Evolutionary conservation across 2,888 invertebrate genomes (phyloP).

Genomic region (Melipona bicolor): DNA sequence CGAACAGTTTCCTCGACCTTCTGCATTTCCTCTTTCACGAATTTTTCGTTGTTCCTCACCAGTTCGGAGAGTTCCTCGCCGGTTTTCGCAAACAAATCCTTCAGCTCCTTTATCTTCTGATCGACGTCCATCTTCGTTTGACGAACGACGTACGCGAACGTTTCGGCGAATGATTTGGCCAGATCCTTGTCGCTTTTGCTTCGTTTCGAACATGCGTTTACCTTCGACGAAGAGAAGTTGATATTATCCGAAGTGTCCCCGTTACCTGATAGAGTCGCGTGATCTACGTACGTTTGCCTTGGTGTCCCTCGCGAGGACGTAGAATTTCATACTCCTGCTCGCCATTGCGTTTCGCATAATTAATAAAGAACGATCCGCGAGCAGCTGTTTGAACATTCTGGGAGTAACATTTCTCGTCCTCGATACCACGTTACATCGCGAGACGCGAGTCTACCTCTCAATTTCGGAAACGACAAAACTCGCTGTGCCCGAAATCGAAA

Average conservation of each 20-base stretch:
- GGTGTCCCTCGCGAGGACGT: no score
- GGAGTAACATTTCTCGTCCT: background rate
- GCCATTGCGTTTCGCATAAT: background rate
- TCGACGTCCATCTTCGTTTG: slow-evolving; percentile 56
- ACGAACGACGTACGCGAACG: slow-evolving; percentile 13
- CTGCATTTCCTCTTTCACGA: slow-evolving; percentile 43
- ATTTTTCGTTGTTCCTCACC: slow-evolving; percentile 51
- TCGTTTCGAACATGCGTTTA: background rate
- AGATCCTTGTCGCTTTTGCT: background rate
- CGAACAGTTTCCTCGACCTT: slow-evolving; percentile 40
- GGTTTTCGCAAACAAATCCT: slow-evolving; percentile 49
- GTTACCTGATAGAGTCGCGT: background rate
- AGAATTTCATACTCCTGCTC: slow-evolving; percentile 2
- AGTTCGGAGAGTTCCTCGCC: slow-evolving; percentile 43
- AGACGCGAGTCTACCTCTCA: background rate
- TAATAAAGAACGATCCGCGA: background rate
- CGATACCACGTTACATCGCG: background rate
- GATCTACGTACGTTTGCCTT: background rate
- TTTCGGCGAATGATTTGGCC: slow-evolving; percentile 5
- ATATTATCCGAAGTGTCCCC: background rate
- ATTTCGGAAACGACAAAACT: background rate
- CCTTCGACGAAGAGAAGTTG: slow-evolving; percentile 24
- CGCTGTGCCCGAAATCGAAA: background rate
- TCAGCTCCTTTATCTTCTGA: slow-evolving; percentile 47
- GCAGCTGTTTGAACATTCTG: slow-evolving; percentile 30